Base-by-base conservation (phyloP, 2,888 invertebrate species). In the Acanthacorydalis orientalis region DNA sequence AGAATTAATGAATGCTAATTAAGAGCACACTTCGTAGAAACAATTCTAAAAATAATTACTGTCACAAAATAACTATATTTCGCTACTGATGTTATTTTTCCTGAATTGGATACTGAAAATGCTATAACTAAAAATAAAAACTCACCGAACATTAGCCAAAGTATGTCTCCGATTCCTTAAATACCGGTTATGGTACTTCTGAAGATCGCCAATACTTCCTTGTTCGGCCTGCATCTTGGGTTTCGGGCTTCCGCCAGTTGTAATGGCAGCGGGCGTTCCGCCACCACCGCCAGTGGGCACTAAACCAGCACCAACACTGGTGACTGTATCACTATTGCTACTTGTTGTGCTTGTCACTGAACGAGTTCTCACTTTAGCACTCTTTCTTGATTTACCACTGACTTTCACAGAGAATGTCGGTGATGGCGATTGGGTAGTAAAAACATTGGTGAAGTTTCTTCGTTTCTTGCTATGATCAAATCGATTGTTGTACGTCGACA, bases 61-160 rank as follows among this genome's bases (percentile, higher is more conserved):
- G n/a, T n/a, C n/a, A n/a, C n/a, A n/a, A n/a, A n/a, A n/a, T n/a
- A n/a, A n/a, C n/a, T n/a, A n/a, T n/a, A n/a, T n/a, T n/a, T n/a
- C n/a, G n/a, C n/a, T n/a, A n/a, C n/a, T n/a, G n/a, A n/a, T n/a
- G n/a, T n/a, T n/a, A n/a, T n/a, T n/a, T n/a, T n/a, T n/a, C n/a
- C n/a, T n/a, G n/a, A n/a, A n/a, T n/a, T n/a, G n/a, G n/a, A n/a
- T n/a, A n/a, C n/a, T 12, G 7, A 37, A n/a, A 37, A 37, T 12
- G 47, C 32, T 41, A 31, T 33, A 41, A 33, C 23, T 42, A 14
- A 38, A 50, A 32, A 42, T 15, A 41, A 38, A 58, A 54, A 78
- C 89, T 87, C 69, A 90, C 89, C 89, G 87, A 68, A 90, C 89
- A 70, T 90, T 90, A 53, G 90, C 90, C 61, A 91, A 73, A 10